A percentile compares a stretch with the other conserved stretches of the same genome.
Conservation (phyloP, 2,797 vertebrate genomes). For the Eleutherodactylus coqui region DNA sequence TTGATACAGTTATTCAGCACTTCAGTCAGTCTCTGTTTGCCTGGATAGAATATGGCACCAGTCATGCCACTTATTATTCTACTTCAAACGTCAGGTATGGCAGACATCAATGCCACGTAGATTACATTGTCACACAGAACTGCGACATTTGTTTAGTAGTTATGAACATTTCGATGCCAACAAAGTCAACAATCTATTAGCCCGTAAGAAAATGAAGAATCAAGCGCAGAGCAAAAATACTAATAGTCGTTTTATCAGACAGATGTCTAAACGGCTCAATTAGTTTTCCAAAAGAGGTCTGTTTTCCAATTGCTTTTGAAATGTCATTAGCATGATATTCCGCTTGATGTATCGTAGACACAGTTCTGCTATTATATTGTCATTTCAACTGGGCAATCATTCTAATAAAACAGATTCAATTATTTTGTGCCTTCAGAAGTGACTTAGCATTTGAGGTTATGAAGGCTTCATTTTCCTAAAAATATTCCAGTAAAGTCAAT, state of each 20-base stretch:
- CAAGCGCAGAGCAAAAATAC: slow-evolving; percentile 19
- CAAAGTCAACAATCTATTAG: slow-evolving; percentile 14
- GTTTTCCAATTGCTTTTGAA: slow-evolving; percentile 50
- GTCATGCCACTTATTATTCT: slow-evolving; percentile 41
- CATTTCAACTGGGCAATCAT: slow-evolving; percentile 37
- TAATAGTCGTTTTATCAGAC: slow-evolving; percentile 35
- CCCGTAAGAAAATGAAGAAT: slow-evolving; percentile 45
- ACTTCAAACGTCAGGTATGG: slow-evolving; percentile 50
- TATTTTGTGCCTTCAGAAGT: not conserved
- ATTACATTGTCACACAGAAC: slow-evolving; percentile 58
- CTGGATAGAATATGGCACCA: slow-evolving; percentile 56
- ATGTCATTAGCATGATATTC: slow-evolving; percentile 43
- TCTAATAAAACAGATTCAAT: slow-evolving; percentile 10
- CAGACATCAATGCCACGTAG: slow-evolving; percentile 37
- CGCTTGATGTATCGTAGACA: slow-evolving; percentile 29
- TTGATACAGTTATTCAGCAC: slow-evolving; percentile 62
- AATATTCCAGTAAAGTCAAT: not conserved
- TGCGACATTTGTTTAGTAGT: slow-evolving; percentile 55
- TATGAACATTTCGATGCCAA: slow-evolving; percentile 10
- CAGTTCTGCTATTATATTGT: slow-evolving; percentile 37
- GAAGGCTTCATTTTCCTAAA: not conserved
- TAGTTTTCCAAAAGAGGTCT: slow-evolving; percentile 45
- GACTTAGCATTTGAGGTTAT: not conserved
- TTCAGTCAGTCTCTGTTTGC: slow-evolving; percentile 60
- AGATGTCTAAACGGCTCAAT: slow-evolving; percentile 54